phyloP scores from a whole-genome alignment of 2,113 vertebrate genomes.

The Eulacestoma nigropectus region DNA sequence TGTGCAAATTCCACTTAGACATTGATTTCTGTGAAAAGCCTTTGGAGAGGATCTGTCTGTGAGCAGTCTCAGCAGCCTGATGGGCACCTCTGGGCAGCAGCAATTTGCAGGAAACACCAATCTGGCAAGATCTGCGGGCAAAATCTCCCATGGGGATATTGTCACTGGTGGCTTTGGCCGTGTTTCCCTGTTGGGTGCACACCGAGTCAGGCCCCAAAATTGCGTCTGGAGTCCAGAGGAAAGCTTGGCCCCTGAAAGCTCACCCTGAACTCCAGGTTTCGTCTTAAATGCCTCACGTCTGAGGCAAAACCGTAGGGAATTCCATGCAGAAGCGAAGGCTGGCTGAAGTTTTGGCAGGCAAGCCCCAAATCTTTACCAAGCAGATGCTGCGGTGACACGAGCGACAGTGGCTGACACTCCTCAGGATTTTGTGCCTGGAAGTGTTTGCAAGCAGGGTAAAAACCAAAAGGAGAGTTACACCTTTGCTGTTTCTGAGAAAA shows the following conservation, averaged over 20 bases:
- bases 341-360: neutral
- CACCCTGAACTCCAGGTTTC: neutral
- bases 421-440: neutral
- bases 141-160: fast-evolving
- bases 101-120: neutral
- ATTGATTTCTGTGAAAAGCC: neutral
- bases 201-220: fast-evolving
- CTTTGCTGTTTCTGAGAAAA: neutral
- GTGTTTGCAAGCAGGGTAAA: neutral
- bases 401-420: neutral
- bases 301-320: neutral
- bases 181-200: neutral
- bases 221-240: neutral
- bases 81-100: neutral
- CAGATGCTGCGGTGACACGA: neutral
- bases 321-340: neutral
- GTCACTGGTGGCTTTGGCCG: neutral
- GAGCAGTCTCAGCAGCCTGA: neutral
- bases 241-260: neutral
- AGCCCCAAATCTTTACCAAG: neutral
- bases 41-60: neutral
- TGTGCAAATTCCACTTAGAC: neutral
- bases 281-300: fast-evolving
- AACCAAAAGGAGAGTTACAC: neutral
- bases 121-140: neutral